Percentiles rank a stretch among this genome's conserved stretches.
Conservation (phyloP, 2,888 invertebrate genomes). For the Odontocerum albicorne region DNA sequence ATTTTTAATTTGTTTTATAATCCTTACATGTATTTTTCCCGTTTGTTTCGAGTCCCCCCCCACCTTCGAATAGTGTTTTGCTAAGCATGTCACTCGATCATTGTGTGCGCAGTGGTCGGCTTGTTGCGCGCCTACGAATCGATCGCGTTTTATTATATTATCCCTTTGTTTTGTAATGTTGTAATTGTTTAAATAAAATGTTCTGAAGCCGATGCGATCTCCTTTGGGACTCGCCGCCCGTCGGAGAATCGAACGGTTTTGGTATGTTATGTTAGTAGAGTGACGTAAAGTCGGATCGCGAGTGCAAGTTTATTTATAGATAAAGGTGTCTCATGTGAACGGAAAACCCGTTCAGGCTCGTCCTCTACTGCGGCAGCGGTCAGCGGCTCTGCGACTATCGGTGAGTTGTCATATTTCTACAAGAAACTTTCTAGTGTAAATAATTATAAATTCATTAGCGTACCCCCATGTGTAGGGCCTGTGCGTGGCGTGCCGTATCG, state of each 20-base stretch:
- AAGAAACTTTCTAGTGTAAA: slow-evolving; percentile 18
- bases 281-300: slow-evolving; percentile 19
- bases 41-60: no score
- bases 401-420: slow-evolving; percentile 19
- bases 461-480: slow-evolving; percentile 16
- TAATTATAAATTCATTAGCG: slow-evolving; percentile 22
- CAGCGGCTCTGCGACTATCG: slow-evolving; percentile 20
- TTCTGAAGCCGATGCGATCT: slow-evolving; percentile 21
- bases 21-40: not conserved
- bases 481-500: slow-evolving; percentile 26
- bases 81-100: slow-evolving; percentile 30
- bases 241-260: not conserved
- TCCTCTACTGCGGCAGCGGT: slow-evolving; percentile 25
- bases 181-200: slow-evolving; percentile 20
- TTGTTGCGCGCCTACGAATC: slow-evolving; percentile 29
- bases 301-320: slow-evolving; percentile 31
- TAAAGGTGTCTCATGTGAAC: slow-evolving; percentile 22
- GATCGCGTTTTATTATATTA: slow-evolving; percentile 20
- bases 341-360: slow-evolving; percentile 16
- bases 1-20: not conserved
- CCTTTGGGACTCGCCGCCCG: slow-evolving; percentile 12
- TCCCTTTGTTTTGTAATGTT: slow-evolving; percentile 19
- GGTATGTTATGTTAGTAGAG: slow-evolving; percentile 16
- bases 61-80: slow-evolving; percentile 13
- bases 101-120: slow-evolving; percentile 31